A percentile compares a stretch with the other conserved stretches of the same genome.
Conservation (phyloP, 2,113 vertebrate genomes). For the Peromyscus maniculatus region DNA sequence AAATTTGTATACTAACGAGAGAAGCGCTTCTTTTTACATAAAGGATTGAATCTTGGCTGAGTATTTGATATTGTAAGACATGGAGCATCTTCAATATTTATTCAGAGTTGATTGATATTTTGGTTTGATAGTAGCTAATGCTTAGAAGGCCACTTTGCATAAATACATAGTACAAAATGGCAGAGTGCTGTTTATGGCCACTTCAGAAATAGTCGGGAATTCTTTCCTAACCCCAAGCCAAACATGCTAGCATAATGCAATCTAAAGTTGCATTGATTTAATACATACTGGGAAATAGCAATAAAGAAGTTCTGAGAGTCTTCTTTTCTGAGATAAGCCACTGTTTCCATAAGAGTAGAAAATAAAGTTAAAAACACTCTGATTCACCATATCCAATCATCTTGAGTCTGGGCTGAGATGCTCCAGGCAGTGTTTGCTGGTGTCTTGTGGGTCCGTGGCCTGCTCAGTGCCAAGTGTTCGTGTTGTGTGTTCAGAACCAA, state of each 20-base stretch:
- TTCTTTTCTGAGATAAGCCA: neutral
- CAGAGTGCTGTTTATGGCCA: neutral
- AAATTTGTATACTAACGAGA: neutral
- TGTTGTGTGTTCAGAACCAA: neutral
- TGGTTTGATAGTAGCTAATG: neutral
- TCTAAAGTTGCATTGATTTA: neutral
- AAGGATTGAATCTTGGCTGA: neutral
- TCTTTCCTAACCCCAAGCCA: neutral
- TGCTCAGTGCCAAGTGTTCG: neutral
- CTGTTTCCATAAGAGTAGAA: neutral
- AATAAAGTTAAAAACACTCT: neutral
- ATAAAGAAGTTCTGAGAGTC: neutral
- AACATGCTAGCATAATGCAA: neutral
- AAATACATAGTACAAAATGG: neutral
- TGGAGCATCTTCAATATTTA: neutral
- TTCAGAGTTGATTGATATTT: conserved; percentile 5
- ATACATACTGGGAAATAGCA: neutral
- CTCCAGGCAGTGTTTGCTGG: neutral
- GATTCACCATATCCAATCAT: neutral
- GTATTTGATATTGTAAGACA: neutral
- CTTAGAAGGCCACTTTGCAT: neutral
- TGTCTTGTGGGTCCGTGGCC: neutral
- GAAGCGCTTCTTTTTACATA: neutral
- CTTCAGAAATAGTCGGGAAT: neutral
- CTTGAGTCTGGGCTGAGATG: neutral